Percentiles rank a stretch among this genome's conserved stretches.
Evolutionary conservation across 2,888 invertebrate species (phyloP).

Genomic region (Cosmopolites sordidus): DNA sequence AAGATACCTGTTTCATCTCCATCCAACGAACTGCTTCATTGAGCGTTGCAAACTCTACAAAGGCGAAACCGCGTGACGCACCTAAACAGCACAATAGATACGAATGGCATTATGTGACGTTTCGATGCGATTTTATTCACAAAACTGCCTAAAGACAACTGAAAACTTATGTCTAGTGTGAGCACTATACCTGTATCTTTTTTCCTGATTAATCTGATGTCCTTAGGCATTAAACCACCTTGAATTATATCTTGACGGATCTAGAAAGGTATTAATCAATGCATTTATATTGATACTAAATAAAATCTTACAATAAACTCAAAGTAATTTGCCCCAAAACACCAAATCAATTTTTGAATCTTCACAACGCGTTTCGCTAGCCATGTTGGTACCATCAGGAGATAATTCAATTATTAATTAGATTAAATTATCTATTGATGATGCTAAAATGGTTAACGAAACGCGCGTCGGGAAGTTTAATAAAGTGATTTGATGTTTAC

Average conservation of each 20-base stretch:
- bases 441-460: too few species aligned
- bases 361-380: too few species aligned
- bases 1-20: constrained; percentile 81
- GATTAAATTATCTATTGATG: too few species aligned
- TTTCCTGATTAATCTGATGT: constrained; percentile 77
- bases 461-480: too few species aligned
- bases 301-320: too few species aligned
- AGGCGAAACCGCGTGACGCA: constrained; percentile 83
- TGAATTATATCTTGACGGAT: constrained; percentile 73
- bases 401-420: too few species aligned
- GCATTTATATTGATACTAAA: neutral
- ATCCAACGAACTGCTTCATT: constrained; percentile 88
- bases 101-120: constrained; percentile 48
- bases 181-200: constrained; percentile 72
- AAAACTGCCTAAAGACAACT: constrained; percentile 45
- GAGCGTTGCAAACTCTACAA: constrained; percentile 89
- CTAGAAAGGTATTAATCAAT: constrained; percentile 50
- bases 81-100: constrained; percentile 69
- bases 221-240: constrained; percentile 70
- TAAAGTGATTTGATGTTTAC: too few species aligned
- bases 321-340: neutral
- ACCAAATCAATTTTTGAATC: too few species aligned
- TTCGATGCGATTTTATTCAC: constrained; percentile 51
- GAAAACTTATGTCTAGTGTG: constrained; percentile 36
- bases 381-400: too few species aligned